Conservation (phyloP, 2,113 vertebrate species). For the Aplodontia rufa region DNA sequence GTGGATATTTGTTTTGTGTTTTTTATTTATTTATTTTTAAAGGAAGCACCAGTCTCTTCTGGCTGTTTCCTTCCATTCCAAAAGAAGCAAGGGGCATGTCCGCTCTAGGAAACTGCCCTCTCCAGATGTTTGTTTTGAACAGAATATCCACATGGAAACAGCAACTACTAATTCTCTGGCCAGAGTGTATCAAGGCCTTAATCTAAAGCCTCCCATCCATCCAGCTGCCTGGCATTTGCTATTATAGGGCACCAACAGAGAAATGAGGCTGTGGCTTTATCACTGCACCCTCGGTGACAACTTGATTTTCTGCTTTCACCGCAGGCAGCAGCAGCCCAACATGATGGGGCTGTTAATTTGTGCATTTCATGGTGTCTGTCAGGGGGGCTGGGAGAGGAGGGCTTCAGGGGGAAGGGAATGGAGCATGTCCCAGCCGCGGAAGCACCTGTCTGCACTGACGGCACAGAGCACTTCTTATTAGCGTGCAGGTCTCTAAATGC, state of each 20-base stretch:
- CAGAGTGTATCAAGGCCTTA: conserved; percentile 86
- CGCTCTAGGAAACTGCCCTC: conserved; percentile 66
- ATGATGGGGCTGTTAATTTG: conserved; percentile 96
- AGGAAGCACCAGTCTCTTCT: not conserved
- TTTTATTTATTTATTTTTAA: not conserved
- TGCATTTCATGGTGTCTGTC: conserved; percentile 94
- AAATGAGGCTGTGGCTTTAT: conserved; percentile 91
- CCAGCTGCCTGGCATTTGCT: conserved; percentile 92
- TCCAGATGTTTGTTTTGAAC: conserved; percentile 85
- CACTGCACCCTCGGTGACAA: conserved; percentile 92
- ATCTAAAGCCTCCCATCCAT: conserved; percentile 88
- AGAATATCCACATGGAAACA: conserved; percentile 82
- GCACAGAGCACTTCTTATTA: conserved; percentile 95
- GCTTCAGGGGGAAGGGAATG: conserved; percentile 88
- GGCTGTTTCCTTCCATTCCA: conserved; percentile 49
- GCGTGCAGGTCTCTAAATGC: conserved; percentile 91
- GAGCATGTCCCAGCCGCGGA: conserved; percentile 92
- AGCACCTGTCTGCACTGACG: conserved; percentile 95
- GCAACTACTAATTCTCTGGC: conserved; percentile 88
- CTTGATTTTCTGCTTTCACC: conserved; percentile 95
- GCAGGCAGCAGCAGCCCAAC: conserved; percentile 91
- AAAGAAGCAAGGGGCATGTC: conserved; percentile 31
- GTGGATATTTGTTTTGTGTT: not conserved
- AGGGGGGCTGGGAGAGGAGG: conserved; percentile 86
- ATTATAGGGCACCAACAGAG: conserved; percentile 92